phyloP scores from a whole-genome alignment of 2,113 vertebrate genomes.

The Aix galericulata region DNA sequence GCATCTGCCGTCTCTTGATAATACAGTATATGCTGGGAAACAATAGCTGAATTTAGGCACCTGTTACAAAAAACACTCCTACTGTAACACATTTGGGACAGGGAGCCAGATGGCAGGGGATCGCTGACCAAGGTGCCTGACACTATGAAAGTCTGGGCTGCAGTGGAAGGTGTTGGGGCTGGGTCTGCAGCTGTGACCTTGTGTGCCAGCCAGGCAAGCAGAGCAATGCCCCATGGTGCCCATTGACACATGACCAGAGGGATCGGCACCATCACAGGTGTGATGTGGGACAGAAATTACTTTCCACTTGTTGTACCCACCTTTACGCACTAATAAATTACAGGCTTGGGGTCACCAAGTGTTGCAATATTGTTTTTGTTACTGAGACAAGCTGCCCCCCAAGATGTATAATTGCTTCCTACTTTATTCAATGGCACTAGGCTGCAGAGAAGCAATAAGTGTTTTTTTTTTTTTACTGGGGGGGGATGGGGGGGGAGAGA shows the following conservation, averaged over 20 bases:
- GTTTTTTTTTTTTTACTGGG: no score
- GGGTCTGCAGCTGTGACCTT: not conserved
- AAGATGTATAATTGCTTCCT: not conserved
- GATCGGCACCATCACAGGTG: not conserved
- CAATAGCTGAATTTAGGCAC: fast-evolving
- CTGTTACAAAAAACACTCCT: not conserved
- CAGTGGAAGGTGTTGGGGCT: fast-evolving
- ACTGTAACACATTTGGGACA: not conserved
- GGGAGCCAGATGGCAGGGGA: not conserved
- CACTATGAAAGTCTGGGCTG: not conserved
- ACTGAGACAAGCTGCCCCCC: not conserved
- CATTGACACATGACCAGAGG: not conserved
- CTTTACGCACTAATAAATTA: not conserved
- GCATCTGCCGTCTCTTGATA: not conserved
- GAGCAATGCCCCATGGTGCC: fast-evolving
- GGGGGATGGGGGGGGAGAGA: no score
- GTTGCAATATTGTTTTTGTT: not conserved
- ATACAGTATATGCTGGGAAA: not conserved
- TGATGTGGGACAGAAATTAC: not conserved
- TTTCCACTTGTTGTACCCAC: not conserved
- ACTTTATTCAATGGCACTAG: not conserved
- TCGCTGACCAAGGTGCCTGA: not conserved
- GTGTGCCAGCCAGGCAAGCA: not conserved
- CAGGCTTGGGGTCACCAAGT: fast-evolving
- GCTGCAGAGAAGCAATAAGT: not conserved